Evolutionary conservation across 2,888 invertebrate genomes (phyloP).

Genomic region (Cybosia mesomella): DNA sequence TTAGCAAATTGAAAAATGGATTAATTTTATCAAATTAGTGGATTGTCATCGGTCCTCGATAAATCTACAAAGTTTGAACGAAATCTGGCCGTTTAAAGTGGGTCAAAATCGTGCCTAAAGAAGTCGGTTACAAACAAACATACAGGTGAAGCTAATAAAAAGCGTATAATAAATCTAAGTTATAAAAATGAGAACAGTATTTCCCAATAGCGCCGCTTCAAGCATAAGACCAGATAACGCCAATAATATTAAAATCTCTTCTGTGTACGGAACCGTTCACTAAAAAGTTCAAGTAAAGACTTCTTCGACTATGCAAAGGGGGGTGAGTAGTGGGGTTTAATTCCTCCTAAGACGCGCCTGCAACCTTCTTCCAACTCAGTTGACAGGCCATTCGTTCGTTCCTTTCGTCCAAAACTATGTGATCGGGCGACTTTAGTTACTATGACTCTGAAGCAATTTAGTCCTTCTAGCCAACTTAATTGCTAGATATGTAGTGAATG

Average conservation of each 20-base stretch:
- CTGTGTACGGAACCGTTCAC: slow-evolving; percentile 27
- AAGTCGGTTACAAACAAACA: no score
- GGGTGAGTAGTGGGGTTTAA: slow-evolving; percentile 37
- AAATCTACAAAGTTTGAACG: no score
- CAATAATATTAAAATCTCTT: not conserved
- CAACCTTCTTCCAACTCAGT: slow-evolving; percentile 29
- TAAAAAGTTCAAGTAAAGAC: slow-evolving; percentile 15
- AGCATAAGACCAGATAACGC: not conserved
- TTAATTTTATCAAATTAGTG: no score
- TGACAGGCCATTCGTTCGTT: slow-evolving; percentile 38
- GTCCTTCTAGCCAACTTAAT: slow-evolving; percentile 28
- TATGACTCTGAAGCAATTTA: slow-evolving; percentile 25
- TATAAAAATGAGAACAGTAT: not conserved
- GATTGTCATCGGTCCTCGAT: no score
- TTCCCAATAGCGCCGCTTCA: not conserved
- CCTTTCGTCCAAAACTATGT: slow-evolving; percentile 27
- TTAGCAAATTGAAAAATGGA: no score
- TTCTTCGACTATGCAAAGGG: slow-evolving; percentile 29
- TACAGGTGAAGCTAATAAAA: no score
- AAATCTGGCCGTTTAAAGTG: no score
- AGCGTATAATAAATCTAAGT: not conserved
- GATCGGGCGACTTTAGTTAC: slow-evolving; percentile 25
- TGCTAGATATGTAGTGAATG: not conserved
- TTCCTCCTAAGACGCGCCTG: slow-evolving; percentile 43
- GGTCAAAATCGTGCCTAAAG: no score